Evolutionary conservation across 2,797 vertebrate genomes (phyloP).

Genomic region (Diplodus puntazzo): DNA sequence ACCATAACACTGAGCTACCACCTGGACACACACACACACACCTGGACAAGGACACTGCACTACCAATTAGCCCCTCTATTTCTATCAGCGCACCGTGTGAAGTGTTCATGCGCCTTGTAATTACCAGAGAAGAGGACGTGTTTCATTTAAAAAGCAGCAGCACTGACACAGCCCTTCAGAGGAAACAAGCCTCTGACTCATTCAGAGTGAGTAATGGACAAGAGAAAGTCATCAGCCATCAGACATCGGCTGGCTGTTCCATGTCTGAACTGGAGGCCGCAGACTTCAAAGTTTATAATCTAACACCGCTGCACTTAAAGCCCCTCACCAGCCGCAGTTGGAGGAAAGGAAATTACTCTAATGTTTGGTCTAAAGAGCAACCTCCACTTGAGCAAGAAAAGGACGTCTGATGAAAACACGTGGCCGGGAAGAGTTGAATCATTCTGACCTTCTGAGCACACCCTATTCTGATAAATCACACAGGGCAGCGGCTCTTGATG

Average conservation of each 20-base stretch:
- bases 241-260: neutral
- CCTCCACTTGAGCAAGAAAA: constrained; percentile 16
- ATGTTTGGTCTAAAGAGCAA: constrained; percentile 27
- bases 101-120: constrained; percentile 60
- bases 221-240: constrained; percentile 52
- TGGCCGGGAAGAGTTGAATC: constrained; percentile 50
- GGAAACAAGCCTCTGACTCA: constrained; percentile 48
- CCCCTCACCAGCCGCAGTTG: neutral
- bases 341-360: constrained; percentile 3
- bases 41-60: constrained; percentile 33
- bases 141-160: constrained; percentile 60
- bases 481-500: constrained; percentile 61
- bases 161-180: constrained; percentile 26
- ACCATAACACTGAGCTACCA: constrained; percentile 24
- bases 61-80: constrained; percentile 54
- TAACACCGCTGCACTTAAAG: constrained; percentile 1
- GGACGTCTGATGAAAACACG: constrained; percentile 27
- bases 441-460: constrained; percentile 69
- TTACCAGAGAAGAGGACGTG: constrained; percentile 54
- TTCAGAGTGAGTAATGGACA: constrained; percentile 17
- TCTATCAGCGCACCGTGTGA: constrained; percentile 43
- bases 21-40: constrained; percentile 41
- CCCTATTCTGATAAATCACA: constrained; percentile 73
- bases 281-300: constrained; percentile 13
- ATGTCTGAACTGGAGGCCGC: constrained; percentile 18